phyloP scores from a whole-genome alignment of 2,888 invertebrate species.

The Meteorus cinctellus region DNA sequence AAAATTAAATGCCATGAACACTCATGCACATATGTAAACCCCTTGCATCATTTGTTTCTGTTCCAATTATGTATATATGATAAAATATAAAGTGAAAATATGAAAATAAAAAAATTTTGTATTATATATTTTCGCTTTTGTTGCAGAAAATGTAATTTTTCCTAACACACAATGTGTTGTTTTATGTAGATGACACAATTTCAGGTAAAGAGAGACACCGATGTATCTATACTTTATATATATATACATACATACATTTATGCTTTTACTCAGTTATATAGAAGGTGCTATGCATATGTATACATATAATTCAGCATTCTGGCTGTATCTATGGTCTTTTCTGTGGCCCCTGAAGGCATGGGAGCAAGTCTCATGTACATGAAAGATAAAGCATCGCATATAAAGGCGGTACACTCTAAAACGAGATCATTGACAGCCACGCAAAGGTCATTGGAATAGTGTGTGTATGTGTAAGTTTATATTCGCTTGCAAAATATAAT shows the following conservation, averaged over 20 bases:
- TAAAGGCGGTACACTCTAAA: slow-evolving; percentile 33
- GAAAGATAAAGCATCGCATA: slow-evolving; percentile 3
- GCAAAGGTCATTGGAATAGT: slow-evolving; percentile 40
- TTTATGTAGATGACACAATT: slow-evolving; percentile 20
- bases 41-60: slow-evolving; percentile 20
- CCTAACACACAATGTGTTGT: background rate
- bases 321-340: background rate
- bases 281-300: background rate
- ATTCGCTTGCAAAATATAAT: slow-evolving; percentile 9
- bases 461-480: background rate
- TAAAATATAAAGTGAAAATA: background rate
- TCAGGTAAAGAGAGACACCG: background rate
- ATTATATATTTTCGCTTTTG: background rate
- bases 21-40: background rate
- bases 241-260: background rate
- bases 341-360: slow-evolving; percentile 4
- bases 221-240: background rate
- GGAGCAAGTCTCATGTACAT: background rate
- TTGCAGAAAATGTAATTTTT: background rate
- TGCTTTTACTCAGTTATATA: no score
- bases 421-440: slow-evolving; percentile 34
- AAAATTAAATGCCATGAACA: slow-evolving; percentile 22
- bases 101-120: background rate
- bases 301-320: background rate
- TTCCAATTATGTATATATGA: slow-evolving; percentile 5